phyloP scores from a whole-genome alignment of 2,113 vertebrate species.

The Anoura caudifer region DNA sequence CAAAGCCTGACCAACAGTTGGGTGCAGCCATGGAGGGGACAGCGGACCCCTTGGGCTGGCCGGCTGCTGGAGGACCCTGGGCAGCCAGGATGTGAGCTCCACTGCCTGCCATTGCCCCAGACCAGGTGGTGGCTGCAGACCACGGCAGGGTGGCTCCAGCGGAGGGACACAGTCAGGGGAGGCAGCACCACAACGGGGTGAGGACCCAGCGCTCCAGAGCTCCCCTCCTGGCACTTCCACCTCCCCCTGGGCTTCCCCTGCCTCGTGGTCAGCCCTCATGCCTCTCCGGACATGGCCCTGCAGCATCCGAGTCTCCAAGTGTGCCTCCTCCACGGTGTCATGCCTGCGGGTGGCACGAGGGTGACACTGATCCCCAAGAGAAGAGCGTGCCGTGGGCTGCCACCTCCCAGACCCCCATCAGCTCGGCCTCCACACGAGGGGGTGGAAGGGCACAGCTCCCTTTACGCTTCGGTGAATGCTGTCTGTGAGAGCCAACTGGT shows the following conservation, averaged over 20 bases:
- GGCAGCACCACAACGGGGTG: fast-evolving
- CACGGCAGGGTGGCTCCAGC: background rate
- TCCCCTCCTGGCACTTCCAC: fast-evolving
- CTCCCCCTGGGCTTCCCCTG: fast-evolving
- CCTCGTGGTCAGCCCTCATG: fast-evolving
- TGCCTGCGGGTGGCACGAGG: fast-evolving
- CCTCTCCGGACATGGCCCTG: background rate
- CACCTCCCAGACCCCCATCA: background rate
- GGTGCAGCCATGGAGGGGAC: fast-evolving
- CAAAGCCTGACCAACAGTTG: background rate
- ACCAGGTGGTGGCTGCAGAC: background rate
- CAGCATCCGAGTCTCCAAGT: fast-evolving
- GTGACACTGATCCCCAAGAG: background rate
- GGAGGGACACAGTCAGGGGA: background rate
- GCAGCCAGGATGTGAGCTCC: fast-evolving
- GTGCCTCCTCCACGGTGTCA: background rate
- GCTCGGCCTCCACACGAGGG: constrained; percentile 11
- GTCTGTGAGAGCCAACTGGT: constrained; percentile 77
- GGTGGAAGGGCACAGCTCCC: constrained; percentile 60
- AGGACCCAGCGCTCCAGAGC: background rate
- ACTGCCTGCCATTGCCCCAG: background rate
- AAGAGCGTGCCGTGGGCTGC: fast-evolving
- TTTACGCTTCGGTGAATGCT: constrained; percentile 73
- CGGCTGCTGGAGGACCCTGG: background rate
- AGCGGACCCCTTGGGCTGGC: background rate